Base-by-base conservation (phyloP, 1,140 invertebrate species). In the Dufourea novaeangliae region DNA sequence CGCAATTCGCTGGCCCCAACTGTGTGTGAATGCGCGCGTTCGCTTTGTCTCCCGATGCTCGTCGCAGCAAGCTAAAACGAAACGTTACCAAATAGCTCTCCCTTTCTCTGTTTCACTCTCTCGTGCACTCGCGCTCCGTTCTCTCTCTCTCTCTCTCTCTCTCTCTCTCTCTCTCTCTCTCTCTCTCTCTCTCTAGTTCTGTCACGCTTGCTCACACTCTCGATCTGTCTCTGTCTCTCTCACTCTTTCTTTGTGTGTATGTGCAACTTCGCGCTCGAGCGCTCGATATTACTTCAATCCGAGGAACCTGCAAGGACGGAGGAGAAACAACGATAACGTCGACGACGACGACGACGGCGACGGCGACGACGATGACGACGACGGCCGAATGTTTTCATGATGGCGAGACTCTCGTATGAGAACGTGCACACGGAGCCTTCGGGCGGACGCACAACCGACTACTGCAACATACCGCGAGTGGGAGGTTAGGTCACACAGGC, bases 321-420 rank as follows among this genome's bases (percentile, higher is more conserved):
- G 77, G 84, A 86, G 71, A 83, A 79, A 84, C 72, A 80, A 85
- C 76, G 83, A 83, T 78, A 79, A 88, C 87, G 84, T 74, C 83
- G 78, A 83, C 79, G 77, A 82, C 83, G 84, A 71, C 56, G 84
- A 76, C 83, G 78, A 83, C 79, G 77, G 80, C 83, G 84, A 71
- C 56, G n/a, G n/a, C n/a, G n/a, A n/a, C n/a, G n/a, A n/a, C n/a
- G n/a, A n/a, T n/a, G 84, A 76, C 83, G 78, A 83, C 79, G 77
- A 82, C 83, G 84, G 73, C 56, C 84, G 76, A 88, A 86, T 90
- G 87, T 89, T 90, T 88, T 90, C 88, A 89, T 87, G 87, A 91
- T 89, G 89, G 90, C 89, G 88, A 27, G n/a, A n/a, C n/a, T n/a
- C 34, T 17, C 8, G 29, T 29, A 50, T 69, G 61, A n/a, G n/a